These are phyloP conservation scores for Phoebastria nigripes DNA, from an alignment of 2,797 vertebrate species.

Conservation along the genomic window DNA sequence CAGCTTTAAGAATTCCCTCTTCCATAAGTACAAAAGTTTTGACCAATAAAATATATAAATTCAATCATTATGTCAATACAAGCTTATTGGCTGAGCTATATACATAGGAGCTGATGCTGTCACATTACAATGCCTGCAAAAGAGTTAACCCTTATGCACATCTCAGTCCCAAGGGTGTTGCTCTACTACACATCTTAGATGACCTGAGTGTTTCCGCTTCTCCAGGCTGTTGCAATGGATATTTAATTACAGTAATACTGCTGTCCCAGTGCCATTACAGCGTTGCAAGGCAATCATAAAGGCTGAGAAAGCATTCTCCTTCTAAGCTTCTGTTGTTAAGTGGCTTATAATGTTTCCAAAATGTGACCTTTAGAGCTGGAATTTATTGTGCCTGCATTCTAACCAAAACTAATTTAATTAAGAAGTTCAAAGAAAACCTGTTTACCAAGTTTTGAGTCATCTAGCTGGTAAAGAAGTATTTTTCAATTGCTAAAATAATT, in stretches of 20 bases:
- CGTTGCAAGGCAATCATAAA: slow-evolving; percentile 8
- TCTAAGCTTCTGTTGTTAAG: slow-evolving; percentile 42
- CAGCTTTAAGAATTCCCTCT: neutral
- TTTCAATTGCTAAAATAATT: slow-evolving; percentile 27
- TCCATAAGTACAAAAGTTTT: neutral
- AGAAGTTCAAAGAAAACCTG: slow-evolving; percentile 23
- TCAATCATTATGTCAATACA: neutral
- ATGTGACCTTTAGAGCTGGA: slow-evolving; percentile 46
- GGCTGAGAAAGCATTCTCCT: slow-evolving; percentile 52
- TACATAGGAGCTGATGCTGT: neutral
- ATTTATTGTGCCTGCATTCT: slow-evolving; percentile 52
- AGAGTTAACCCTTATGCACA: neutral
- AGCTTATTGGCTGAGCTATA: neutral
- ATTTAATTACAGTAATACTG: slow-evolving; percentile 38
- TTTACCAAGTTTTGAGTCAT: slow-evolving; percentile 12
- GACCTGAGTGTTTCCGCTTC: neutral
- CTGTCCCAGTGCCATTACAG: slow-evolving; percentile 32
- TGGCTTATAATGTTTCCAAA: slow-evolving; percentile 54
- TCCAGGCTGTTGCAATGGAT: neutral
- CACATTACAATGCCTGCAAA: neutral
- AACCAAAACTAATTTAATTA: slow-evolving; percentile 51
- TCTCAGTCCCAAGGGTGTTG: neutral
- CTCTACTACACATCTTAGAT: neutral
- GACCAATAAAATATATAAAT: neutral
- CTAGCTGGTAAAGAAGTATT: neutral